Evolutionary conservation across 2,888 invertebrate species (phyloP).

Genomic region (Tachystola acroxantha): DNA sequence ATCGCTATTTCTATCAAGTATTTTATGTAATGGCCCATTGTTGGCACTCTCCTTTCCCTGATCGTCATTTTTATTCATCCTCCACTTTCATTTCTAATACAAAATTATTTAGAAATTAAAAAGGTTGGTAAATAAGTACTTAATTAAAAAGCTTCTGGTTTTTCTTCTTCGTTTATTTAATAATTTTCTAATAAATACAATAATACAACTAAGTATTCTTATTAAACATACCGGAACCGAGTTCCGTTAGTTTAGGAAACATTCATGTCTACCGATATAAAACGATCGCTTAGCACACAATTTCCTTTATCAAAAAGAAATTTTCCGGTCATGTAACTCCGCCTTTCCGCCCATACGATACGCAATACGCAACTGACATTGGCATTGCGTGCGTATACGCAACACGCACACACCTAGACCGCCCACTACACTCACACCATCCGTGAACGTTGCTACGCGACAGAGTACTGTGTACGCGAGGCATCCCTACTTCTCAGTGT

Average conservation of each 20-base stretch:
- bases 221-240: too few relatives aligned
- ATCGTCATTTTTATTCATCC: slow-evolving; percentile 54
- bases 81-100: too few relatives aligned
- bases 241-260: too few relatives aligned
- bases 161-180: too few relatives aligned
- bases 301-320: slow-evolving; percentile 40
- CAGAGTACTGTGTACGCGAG: too few relatives aligned
- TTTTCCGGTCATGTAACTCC: slow-evolving; percentile 71
- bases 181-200: too few relatives aligned
- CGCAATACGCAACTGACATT: slow-evolving; percentile 63
- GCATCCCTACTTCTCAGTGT: slow-evolving; percentile 10
- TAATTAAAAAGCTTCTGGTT: too few relatives aligned
- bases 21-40: background rate
- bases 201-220: too few relatives aligned
- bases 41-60: slow-evolving; percentile 34
- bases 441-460: slow-evolving; percentile 2
- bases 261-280: too few relatives aligned
- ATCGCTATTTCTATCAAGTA: background rate
- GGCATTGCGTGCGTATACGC: slow-evolving; percentile 75
- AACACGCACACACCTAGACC: slow-evolving; percentile 45
- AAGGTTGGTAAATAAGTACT: too few relatives aligned
- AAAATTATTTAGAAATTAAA: too few relatives aligned
- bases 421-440: background rate
- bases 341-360: slow-evolving; percentile 55
- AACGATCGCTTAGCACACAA: too few relatives aligned